These are phyloP conservation scores for Pycnonotus jocosus DNA, from an alignment of 2,113 vertebrate species.

Conservation along the genomic window DNA sequence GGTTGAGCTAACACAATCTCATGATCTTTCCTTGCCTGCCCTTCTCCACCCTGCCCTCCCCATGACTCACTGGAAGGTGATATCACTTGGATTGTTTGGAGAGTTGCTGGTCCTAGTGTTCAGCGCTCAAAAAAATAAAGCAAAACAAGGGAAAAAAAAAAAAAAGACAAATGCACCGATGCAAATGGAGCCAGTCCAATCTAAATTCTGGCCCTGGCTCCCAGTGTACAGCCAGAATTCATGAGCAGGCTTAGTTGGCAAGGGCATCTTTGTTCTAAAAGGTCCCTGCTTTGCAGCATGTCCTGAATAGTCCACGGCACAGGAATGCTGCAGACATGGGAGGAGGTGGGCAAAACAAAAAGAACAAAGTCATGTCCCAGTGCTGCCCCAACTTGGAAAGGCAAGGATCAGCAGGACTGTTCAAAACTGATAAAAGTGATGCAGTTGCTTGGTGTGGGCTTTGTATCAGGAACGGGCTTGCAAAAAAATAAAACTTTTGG, in stretches of 20 bases:
- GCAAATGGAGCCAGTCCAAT: constrained; percentile 33
- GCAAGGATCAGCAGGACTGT: background rate
- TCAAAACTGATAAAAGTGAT: background rate
- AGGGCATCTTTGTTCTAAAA: background rate
- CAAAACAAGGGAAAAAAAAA: background rate
- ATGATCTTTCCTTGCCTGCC: background rate
- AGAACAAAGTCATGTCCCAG: background rate
- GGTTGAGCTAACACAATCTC: background rate
- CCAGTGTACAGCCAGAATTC: background rate
- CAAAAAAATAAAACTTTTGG: background rate
- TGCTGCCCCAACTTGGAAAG: background rate
- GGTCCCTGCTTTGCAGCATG: background rate
- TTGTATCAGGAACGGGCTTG: background rate
- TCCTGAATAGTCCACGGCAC: background rate
- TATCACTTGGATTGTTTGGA: constrained; percentile 21
- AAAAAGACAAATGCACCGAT: background rate
- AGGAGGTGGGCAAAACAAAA: background rate
- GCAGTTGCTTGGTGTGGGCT: background rate
- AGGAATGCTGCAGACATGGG: background rate
- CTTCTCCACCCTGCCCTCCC: constrained; percentile 39
- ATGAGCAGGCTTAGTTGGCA: constrained; percentile 8
- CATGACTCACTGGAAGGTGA: constrained; percentile 39
- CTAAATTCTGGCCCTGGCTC: constrained; percentile 14
- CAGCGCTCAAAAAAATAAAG: background rate
- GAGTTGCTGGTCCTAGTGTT: background rate